Evolutionary conservation across 2,888 invertebrate genomes (phyloP).

Genomic region (Pseudococcus longispinus): DNA sequence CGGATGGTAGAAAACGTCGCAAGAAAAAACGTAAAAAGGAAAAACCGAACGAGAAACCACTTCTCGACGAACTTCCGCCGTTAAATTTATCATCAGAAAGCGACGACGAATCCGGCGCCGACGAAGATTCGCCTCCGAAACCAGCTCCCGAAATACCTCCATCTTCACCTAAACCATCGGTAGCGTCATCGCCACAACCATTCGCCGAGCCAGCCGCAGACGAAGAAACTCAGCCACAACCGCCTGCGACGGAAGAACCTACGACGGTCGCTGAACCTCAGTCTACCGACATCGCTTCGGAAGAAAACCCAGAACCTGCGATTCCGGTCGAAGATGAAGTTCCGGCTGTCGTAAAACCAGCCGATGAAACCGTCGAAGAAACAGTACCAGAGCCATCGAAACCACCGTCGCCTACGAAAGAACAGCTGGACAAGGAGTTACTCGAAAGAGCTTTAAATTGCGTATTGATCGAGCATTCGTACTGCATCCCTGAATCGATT

Average conservation of each 20-base stretch:
- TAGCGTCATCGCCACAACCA: neutral
- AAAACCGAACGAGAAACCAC: constrained; percentile 64
- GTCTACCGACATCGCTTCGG: neutral
- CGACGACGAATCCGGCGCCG: constrained; percentile 66
- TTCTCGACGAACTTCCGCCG: constrained; percentile 78
- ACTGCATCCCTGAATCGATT: constrained; percentile 48
- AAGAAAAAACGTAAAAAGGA: constrained; percentile 61
- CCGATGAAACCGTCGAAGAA: neutral
- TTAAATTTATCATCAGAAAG: constrained; percentile 82
- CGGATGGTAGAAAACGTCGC: constrained; percentile 18
- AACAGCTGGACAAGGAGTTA: neutral
- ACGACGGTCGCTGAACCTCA: neutral
- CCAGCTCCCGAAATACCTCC: neutral
- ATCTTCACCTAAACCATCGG: neutral
- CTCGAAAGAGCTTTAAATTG: constrained; percentile 10
- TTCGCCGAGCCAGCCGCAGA: neutral
- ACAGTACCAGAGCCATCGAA: neutral
- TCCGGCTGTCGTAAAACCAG: neutral
- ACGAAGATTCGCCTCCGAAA: constrained; percentile 63
- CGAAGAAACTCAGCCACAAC: neutral
- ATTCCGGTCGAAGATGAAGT: no score
- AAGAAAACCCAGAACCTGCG: neutral
- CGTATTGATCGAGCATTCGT: constrained; percentile 48
- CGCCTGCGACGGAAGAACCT: neutral
- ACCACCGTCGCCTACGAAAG: neutral